Percentiles rank a stretch among this genome's conserved stretches.
These are phyloP conservation scores for Desmophyllum pertusum DNA, from an alignment of 92 coral and sea anemone genomes.

Conservation along the genomic window DNA sequence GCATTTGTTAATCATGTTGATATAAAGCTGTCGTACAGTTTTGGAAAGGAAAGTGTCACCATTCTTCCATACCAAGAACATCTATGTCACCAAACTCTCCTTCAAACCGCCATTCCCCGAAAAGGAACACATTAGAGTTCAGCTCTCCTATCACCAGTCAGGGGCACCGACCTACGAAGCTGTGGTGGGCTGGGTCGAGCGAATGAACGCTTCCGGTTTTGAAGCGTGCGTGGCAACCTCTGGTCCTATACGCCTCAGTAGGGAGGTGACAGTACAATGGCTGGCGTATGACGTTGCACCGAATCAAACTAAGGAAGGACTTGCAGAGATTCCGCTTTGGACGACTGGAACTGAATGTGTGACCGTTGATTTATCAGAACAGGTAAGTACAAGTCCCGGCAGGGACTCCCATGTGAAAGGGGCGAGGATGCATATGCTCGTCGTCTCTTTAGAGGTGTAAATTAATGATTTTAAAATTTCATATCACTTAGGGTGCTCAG, in stretches of 20 bases:
- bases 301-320: constrained; percentile 51
- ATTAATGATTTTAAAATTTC: too few species aligned
- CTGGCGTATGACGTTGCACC: constrained; percentile 65
- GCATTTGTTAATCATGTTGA: neutral
- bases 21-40: constrained; percentile 21
- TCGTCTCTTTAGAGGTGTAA: too few species aligned
- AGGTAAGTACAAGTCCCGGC: constrained; percentile 17
- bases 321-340: constrained; percentile 63
- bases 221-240: constrained; percentile 75
- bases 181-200: constrained; percentile 78
- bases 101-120: constrained; percentile 46
- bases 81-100: constrained; percentile 41
- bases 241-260: constrained; percentile 66
- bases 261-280: constrained; percentile 62
- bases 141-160: constrained; percentile 47
- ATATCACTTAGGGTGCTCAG: too few species aligned
- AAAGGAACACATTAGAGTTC: constrained; percentile 31
- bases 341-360: constrained; percentile 77
- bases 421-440: too few species aligned
- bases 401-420: too few species aligned
- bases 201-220: constrained; percentile 57
- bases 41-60: constrained; percentile 35
- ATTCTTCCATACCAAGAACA: constrained; percentile 43
- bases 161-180: constrained; percentile 78
- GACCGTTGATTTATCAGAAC: constrained; percentile 38